A percentile compares a stretch with the other conserved stretches of the same genome.
Evolutionary conservation across 2,797 vertebrate genomes (phyloP).

Genomic region (Coreius guichenoti): DNA sequence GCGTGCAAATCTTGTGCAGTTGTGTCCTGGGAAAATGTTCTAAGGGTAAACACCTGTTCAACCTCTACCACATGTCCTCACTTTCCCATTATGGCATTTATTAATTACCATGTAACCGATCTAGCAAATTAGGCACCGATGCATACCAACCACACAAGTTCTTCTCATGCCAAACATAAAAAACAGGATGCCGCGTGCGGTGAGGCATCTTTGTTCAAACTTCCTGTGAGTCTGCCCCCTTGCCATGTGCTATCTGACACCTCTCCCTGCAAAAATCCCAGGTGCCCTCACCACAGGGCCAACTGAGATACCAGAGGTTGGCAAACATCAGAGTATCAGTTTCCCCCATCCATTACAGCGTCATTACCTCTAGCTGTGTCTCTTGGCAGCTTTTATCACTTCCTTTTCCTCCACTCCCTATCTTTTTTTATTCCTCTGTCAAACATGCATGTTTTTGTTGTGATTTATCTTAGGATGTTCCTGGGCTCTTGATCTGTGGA

Average conservation of each 20-base stretch:
- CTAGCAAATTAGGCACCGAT: conserved; percentile 15
- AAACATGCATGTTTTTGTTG: conserved; percentile 7
- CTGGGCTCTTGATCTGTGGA: not conserved
- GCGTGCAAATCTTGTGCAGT: not conserved
- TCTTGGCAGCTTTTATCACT: conserved; percentile 46
- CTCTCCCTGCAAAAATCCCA: conserved; percentile 45
- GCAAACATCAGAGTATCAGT: conserved; percentile 56
- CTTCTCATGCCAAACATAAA: conserved; percentile 50
- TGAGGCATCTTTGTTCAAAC: conserved; percentile 54
- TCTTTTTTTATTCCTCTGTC: conserved; percentile 22
- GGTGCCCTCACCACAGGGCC: conserved; percentile 30
- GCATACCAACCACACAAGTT: conserved; percentile 25
- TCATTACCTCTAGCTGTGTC: conserved; percentile 43
- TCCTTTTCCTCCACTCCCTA: conserved; percentile 54
- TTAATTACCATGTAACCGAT: conserved; percentile 27
- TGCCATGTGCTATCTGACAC: conserved; percentile 65
- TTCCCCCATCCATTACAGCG: conserved; percentile 38
- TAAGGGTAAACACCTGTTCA: conserved; percentile 5
- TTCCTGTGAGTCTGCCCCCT: conserved; percentile 62
- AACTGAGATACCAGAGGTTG: conserved; percentile 30
- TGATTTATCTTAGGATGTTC: not conserved
- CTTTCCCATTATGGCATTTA: not conserved
- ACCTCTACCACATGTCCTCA: not conserved
- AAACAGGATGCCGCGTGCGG: conserved; percentile 60
- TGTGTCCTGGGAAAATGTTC: not conserved